Base-by-base conservation (phyloP, 2,113 vertebrate species). In the Ammospiza caudacuta region DNA sequence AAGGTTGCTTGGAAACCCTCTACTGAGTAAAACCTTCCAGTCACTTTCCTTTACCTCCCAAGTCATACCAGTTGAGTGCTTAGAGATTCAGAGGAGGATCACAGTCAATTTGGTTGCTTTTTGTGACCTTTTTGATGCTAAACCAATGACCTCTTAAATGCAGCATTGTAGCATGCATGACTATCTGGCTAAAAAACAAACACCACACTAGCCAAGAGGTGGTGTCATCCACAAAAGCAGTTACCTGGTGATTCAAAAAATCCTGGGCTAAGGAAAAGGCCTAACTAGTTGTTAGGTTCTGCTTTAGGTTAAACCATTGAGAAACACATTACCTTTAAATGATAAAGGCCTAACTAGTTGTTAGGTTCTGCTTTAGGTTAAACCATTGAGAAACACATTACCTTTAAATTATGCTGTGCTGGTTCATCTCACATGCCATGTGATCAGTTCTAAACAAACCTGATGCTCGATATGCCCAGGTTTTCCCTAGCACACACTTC, bases 1-100 rank as follows among this genome's bases (percentile, higher is more conserved):
- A 69, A 96, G 93, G 97, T 98, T 98, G 98, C 97, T 96, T 98
- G 92, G 98, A 98, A 97, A 97, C 85, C 94, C 80, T 93, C 95
- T 78, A 64, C 93, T 37, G 63, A 75, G 83, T 78, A 83, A 82
- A 96, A 85, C 93, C 94, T 95, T 97, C 74, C 92, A 96, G 73
- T 92, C 93, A 41, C 73, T 97, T 95, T 74, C 72, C 84, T 95
- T 79, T 91, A 80, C 96, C 94, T 97, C 96, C 93, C 77, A 90
- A 90, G 90, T 91, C 86, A 91, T 73, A 92, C 18, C 54, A n/a
- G 87, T 64, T 8, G 63, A 88, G 79, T 70, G 78, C 92, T 94
- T 92, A 90, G 90, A 80, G 93, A 92, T 94, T 96, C 95, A 96
- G 92, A 79, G 94, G 92, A 95, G 96, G 96, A 96, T 83, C 89